phyloP scores from a whole-genome alignment of 2,888 invertebrate species.

The Drosophila paracracens region DNA sequence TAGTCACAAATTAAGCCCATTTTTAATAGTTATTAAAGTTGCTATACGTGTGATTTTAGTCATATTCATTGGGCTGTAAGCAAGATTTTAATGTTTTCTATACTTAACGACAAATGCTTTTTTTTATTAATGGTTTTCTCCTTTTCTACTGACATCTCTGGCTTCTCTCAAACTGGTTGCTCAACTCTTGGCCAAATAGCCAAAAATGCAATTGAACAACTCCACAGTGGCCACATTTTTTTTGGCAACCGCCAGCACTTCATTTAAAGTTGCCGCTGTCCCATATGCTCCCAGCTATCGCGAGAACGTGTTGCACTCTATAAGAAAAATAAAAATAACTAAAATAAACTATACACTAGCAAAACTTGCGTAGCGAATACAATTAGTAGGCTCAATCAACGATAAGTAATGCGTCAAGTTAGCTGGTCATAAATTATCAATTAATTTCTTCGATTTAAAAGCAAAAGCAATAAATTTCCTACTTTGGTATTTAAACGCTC shows the following conservation, averaged over 20 bases:
- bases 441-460: neutral
- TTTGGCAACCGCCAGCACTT: conserved; percentile 39
- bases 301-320: conserved; percentile 14
- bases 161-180: conserved; percentile 67
- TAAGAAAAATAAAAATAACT: neutral
- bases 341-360: neutral
- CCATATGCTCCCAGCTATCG: conserved; percentile 19
- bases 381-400: too few species aligned
- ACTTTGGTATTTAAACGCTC: neutral
- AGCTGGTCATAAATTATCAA: neutral
- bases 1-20: neutral
- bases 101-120: conserved; percentile 27
- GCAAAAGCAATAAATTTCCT: neutral
- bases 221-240: conserved; percentile 13
- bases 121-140: conserved; percentile 9
- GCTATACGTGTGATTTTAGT: neutral
- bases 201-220: conserved; percentile 41
- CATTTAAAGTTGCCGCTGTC: conserved; percentile 39
- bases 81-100: neutral
- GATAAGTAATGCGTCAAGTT: neutral
- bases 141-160: conserved; percentile 64
- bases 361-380: neutral
- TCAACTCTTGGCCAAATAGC: conserved; percentile 37
- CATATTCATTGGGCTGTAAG: neutral
- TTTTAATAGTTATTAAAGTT: conserved; percentile 1